Conservation (phyloP, 2,797 vertebrate species). For the Poecilia velifera region DNA sequence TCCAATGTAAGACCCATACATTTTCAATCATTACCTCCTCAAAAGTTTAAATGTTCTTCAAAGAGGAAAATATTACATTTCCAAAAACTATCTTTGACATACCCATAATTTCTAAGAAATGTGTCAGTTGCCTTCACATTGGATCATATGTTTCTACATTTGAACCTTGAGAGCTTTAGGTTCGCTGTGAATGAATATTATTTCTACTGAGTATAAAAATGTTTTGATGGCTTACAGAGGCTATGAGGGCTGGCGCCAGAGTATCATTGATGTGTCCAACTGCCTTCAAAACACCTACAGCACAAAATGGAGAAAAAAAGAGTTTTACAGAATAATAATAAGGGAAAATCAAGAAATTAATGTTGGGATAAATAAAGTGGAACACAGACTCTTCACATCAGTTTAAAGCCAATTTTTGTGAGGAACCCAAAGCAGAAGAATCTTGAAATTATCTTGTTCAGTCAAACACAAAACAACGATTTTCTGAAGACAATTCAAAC, state of each 20-base stretch:
- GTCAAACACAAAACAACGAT: neutral
- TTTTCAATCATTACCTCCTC: neutral
- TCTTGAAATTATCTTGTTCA: neutral
- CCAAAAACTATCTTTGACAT: neutral
- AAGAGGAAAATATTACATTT: neutral
- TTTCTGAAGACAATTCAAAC: neutral
- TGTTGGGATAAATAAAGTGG: neutral
- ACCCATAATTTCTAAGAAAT: neutral
- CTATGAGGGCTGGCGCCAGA: slow-evolving; percentile 88
- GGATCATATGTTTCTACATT: neutral
- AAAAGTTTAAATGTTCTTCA: neutral
- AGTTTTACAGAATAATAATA: neutral
- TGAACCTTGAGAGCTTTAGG: neutral
- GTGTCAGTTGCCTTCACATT: neutral
- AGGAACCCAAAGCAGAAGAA: neutral
- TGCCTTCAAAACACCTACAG: slow-evolving; percentile 89
- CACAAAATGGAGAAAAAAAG: neutral
- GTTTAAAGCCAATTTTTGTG: neutral
- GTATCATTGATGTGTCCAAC: slow-evolving; percentile 93
- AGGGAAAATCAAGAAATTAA: neutral
- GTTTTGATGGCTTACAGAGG: slow-evolving; percentile 83
- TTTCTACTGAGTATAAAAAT: neutral
- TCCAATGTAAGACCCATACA: neutral
- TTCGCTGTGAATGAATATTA: neutral
- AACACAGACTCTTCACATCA: neutral